phyloP scores from a whole-genome alignment of 2,113 vertebrate genomes.

The Tragelaphus buxtoni region DNA sequence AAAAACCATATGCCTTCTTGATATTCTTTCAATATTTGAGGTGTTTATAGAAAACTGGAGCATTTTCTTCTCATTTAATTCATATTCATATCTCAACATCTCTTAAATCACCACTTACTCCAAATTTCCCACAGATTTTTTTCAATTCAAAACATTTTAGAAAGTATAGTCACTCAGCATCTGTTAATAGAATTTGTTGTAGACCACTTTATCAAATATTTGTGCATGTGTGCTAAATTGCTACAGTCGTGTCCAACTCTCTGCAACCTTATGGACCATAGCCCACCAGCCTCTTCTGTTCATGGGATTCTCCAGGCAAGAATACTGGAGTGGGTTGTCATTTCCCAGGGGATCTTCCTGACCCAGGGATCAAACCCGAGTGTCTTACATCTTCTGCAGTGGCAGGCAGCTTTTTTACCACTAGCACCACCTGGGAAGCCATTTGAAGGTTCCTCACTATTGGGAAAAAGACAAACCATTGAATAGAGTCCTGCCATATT shows the following conservation, averaged over 20 bases:
- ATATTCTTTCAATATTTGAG: neutral
- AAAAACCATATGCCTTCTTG: neutral
- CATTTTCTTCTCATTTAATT: slow-evolving; percentile 13
- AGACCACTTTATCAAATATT: neutral
- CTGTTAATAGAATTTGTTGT: neutral
- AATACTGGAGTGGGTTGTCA: neutral
- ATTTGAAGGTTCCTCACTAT: neutral
- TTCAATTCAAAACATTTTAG: neutral
- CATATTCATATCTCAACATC: neutral
- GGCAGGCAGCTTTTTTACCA: neutral
- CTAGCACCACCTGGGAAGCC: neutral
- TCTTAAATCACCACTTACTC: neutral
- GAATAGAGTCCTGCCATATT: neutral
- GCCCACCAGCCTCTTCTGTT: neutral
- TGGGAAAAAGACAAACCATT: neutral
- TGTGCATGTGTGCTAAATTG: neutral
- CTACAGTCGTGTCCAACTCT: neutral
- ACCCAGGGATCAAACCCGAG: neutral
- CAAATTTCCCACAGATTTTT: neutral
- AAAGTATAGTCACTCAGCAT: neutral
- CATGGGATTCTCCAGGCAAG: neutral
- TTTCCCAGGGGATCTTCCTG: neutral
- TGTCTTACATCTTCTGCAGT: neutral
- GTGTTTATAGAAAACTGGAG: neutral
- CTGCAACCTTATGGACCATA: neutral